These are phyloP conservation scores for Nycticryphes semicollaris DNA, from an alignment of 2,113 vertebrate species.

Conservation along the genomic window DNA sequence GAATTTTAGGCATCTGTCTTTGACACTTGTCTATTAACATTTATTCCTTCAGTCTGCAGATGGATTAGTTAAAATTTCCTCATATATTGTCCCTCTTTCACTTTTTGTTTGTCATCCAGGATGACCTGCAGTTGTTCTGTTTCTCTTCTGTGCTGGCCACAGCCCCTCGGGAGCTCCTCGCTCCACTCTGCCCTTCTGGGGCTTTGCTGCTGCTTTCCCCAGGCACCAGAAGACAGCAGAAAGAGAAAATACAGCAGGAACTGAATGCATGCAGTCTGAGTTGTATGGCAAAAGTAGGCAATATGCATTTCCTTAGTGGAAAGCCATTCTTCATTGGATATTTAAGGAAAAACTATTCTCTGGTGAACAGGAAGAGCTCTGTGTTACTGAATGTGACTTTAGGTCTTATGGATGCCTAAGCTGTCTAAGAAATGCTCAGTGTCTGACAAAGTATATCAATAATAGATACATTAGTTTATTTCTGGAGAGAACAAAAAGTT, in stretches of 20 bases:
- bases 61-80: not conserved
- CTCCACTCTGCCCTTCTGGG: not conserved
- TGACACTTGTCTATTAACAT: not conserved
- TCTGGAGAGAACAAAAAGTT: not conserved
- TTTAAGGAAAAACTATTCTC: not conserved
- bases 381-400: not conserved
- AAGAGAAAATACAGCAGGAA: not conserved
- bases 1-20: not conserved
- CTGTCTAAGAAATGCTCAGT: not conserved
- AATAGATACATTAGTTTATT: not conserved
- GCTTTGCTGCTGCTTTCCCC: accelerated
- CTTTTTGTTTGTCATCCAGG: not conserved
- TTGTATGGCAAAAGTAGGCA: not conserved
- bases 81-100: not conserved
- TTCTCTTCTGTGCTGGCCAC: not conserved
- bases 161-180: accelerated
- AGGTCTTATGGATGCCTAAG: not conserved
- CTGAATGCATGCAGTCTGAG: not conserved
- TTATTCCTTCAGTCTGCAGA: not conserved
- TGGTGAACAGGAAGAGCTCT: not conserved
- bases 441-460: not conserved
- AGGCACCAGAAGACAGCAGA: not conserved
- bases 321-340: not conserved
- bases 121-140: not conserved
- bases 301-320: not conserved